Conservation (phyloP, 2,888 invertebrate genomes). For the Chrysodeixis includens region DNA sequence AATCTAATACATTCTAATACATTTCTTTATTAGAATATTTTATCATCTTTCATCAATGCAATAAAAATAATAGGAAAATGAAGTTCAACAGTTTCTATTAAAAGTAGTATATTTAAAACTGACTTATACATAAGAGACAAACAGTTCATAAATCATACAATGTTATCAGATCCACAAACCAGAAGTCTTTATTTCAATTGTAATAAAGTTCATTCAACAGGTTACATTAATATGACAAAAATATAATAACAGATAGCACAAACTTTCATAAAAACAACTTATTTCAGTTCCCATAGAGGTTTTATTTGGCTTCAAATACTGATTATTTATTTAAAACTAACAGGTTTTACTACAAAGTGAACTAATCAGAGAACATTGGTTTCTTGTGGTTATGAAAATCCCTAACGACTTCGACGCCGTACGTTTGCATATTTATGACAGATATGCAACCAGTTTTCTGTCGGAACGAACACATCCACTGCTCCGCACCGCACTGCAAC, state of each 20-base stretch:
- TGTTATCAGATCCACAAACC: neutral
- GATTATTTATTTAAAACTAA: neutral
- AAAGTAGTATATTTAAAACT: neutral
- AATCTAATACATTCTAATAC: neutral
- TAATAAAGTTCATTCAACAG: neutral
- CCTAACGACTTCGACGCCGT: conserved; percentile 82
- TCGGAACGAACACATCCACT: conserved; percentile 84
- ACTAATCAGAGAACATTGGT: conserved; percentile 77
- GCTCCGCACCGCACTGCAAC: conserved; percentile 84
- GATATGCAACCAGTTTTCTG: conserved; percentile 87
- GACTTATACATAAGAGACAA: neutral
- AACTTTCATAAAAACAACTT: neutral
- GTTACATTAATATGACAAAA: neutral
- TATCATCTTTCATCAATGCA: neutral
- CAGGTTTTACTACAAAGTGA: neutral
- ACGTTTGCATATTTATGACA: conserved; percentile 83
- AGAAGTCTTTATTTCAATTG: neutral
- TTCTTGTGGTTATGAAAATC: conserved; percentile 86
- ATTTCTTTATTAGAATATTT: neutral
- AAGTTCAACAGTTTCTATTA: neutral
- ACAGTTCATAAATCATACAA: neutral
- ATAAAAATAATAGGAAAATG: neutral
- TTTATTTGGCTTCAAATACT: neutral
- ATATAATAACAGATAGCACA: neutral
- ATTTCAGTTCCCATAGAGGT: neutral